phyloP scores from a whole-genome alignment of 2,113 vertebrate genomes.

The Larimichthys crocea region DNA sequence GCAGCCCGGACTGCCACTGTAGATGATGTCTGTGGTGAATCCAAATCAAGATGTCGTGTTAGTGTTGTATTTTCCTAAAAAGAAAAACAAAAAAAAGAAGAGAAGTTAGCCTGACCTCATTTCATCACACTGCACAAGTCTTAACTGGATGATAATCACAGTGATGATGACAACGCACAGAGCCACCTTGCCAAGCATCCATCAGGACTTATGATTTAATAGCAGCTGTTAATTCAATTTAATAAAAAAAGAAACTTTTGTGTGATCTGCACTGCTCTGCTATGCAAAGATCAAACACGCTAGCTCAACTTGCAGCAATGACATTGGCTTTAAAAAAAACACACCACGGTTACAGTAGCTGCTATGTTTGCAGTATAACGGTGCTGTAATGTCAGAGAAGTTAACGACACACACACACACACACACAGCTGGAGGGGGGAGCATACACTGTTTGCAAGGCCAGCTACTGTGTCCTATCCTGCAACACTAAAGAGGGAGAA shows the following conservation, averaged over 20 bases:
- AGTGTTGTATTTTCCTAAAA: background rate
- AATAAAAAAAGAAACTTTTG: constrained; percentile 19
- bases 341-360: background rate
- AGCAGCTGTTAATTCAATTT: background rate
- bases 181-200: background rate
- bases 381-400: constrained; percentile 43
- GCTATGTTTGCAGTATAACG: constrained; percentile 11
- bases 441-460: constrained; percentile 58
- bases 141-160: background rate
- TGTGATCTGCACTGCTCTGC: background rate
- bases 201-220: background rate
- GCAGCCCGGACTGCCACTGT: background rate
- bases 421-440: constrained; percentile 52
- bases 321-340: background rate
- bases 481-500: constrained; percentile 26
- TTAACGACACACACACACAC: constrained; percentile 5
- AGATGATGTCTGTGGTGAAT: background rate
- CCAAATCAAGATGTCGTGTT: background rate
- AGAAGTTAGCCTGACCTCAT: constrained; percentile 29
- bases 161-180: constrained; percentile 24
- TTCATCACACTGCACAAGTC: background rate
- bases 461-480: constrained; percentile 59
- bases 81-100: background rate
- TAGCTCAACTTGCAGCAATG: background rate
- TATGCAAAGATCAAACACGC: constrained; percentile 5